phyloP scores from a whole-genome alignment of 2,797 vertebrate genomes.

The Gymnocypris eckloni region DNA sequence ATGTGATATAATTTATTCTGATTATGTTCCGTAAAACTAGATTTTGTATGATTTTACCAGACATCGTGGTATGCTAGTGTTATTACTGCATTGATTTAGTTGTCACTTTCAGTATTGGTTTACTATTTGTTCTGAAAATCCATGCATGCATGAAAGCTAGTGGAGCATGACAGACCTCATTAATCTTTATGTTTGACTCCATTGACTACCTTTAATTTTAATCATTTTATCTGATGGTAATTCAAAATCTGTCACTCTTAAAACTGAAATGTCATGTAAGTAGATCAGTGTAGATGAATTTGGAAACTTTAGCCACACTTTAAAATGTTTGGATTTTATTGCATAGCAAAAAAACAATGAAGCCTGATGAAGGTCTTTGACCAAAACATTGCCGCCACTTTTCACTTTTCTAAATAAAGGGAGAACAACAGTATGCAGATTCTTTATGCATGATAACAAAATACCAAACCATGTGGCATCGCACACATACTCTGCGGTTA shows the following conservation, averaged over 20 bases:
- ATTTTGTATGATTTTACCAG: background rate
- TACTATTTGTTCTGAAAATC: slow-evolving; percentile 6
- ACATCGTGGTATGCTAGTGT: background rate
- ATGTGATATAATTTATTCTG: background rate
- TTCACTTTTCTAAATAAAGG: too few species aligned
- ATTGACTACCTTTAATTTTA: background rate
- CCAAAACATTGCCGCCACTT: too few species aligned
- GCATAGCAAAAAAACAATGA: too few species aligned
- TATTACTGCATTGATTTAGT: background rate
- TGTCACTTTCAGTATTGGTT: background rate
- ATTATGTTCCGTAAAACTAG: background rate
- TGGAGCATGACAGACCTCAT: background rate
- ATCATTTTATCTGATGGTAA: background rate
- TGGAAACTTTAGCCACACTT: background rate
- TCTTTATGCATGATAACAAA: background rate
- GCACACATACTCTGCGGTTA: background rate
- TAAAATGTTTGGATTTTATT: background rate
- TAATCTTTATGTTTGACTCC: background rate
- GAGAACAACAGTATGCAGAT: too few species aligned
- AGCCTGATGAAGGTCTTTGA: too few species aligned
- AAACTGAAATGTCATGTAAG: background rate
- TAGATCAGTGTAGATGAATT: background rate
- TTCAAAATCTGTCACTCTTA: background rate
- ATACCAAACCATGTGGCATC: background rate
- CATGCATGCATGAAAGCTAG: background rate